Base-by-base conservation (phyloP, 1,140 invertebrate genomes). In the Babylonia areolata region DNA sequence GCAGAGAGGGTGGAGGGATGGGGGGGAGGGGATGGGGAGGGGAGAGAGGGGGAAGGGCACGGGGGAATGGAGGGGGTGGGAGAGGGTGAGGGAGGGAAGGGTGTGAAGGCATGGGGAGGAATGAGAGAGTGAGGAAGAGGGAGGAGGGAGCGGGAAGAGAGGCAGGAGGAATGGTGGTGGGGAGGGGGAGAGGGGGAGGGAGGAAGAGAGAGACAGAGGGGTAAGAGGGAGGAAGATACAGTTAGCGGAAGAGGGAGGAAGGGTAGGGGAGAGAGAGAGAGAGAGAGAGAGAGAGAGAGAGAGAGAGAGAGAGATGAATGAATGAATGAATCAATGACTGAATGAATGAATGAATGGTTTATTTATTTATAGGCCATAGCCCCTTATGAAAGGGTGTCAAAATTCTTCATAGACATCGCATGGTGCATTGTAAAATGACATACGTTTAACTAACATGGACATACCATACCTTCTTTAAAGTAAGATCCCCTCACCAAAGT, bases 241-340 rank as follows among this genome's bases (percentile, higher is more conserved):
- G 20, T 3, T 6, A 64, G 58, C 9, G 58, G 23, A 20, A 64
- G 58, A 64, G 58, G 23, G 58, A 64, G 58, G 23, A 20, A 64
- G 58, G 23, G 58, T 12, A 20, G 28, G 20, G 28, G 20, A 23
- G 20, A 23, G 20, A 23, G 20, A 23, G 20, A 23, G 20, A 23
- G 20, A 23, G 58, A 64, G 58, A 64, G 58, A 64, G 58, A 64
- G 58, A 64, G 58, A 64, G 58, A 64, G 58, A 64, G 58, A 64
- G 58, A 64, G 58, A 64, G 58, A 64, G 0, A 64, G 58, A 64
- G 1, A 64, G 58, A 64, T 3, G 23, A 23, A 64, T 3, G 23
- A 23, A 51, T 17, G 17, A 17, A 51, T 17, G 42, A 6, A 46
- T 46, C 15, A 46, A 46, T 46, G 42, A 46, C 5, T 6, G 15